These are phyloP conservation scores for Dynastes tityus DNA, from an alignment of 2,888 invertebrate species.

Conservation along the genomic window DNA sequence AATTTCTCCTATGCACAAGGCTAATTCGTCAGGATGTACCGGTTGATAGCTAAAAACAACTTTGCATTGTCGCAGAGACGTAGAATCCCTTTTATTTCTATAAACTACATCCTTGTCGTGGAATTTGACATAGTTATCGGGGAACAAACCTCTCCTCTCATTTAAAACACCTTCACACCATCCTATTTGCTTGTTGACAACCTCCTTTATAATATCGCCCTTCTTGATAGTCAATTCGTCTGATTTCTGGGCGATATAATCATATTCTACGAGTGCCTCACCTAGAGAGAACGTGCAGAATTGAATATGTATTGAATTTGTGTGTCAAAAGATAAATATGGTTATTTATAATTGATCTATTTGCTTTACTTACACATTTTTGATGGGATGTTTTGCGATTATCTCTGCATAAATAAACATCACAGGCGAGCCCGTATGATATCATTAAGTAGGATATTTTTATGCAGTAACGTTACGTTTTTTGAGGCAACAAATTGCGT, in stretches of 20 bases:
- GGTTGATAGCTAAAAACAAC: slow-evolving; percentile 94
- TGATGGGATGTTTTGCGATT: slow-evolving; percentile 10
- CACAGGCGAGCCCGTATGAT: slow-evolving; percentile 60
- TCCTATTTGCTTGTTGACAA: slow-evolving; percentile 84
- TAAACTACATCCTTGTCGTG: slow-evolving; percentile 62
- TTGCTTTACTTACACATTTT: slow-evolving; percentile 58
- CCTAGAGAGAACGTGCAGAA: slow-evolving; percentile 68
- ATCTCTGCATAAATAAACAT: slow-evolving; percentile 40
- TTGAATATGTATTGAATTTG: slow-evolving; percentile 23
- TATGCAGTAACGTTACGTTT: not conserved
- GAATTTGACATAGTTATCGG: slow-evolving; percentile 91
- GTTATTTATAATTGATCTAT: slow-evolving; percentile 2
- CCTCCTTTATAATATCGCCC: slow-evolving; percentile 88
- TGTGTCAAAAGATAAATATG: slow-evolving; percentile 39
- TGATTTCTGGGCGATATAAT: slow-evolving; percentile 88
- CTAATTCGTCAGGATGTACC: slow-evolving; percentile 94
- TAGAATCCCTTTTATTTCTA: slow-evolving; percentile 65
- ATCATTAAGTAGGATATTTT: slow-evolving; percentile 53
- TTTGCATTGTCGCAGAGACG: slow-evolving; percentile 79
- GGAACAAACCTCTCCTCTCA: slow-evolving; percentile 91
- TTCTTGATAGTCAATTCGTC: slow-evolving; percentile 89
- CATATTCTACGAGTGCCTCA: slow-evolving; percentile 89
- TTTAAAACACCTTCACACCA: slow-evolving; percentile 94
- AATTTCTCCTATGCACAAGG: slow-evolving; percentile 88
- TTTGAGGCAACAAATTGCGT: slow-evolving; percentile 46